Evolutionary conservation across 2,113 vertebrate genomes (phyloP), one percentile per base, ranked within the genome.

Genomic region (Heterotilapia buettikoferi): DNA sequence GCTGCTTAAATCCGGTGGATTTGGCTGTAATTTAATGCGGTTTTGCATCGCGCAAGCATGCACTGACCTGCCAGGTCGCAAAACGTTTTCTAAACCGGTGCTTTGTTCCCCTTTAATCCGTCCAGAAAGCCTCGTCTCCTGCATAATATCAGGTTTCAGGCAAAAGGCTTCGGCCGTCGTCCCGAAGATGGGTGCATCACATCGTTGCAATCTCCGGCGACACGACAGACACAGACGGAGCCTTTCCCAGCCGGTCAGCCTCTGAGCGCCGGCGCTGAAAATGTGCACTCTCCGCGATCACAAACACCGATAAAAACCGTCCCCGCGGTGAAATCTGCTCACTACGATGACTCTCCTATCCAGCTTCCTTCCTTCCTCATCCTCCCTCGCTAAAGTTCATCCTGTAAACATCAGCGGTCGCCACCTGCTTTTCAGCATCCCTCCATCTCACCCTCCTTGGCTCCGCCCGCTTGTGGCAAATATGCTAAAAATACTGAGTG

Each of bases 381-480:
- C 29, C 5, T 36, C 76, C 33, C 19, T 43, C 66, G 1, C 83
- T 38, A 24, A 76, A 63, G 29, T 11, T 81, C 73, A 84, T 84
- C 81, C 61, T n/a, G 91, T 91, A 80, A 92, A 89, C 89, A 88
- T 71, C 83, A 54, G 86, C 86, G 50, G 88, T 88, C 85, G 90
- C 89, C 95, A 95, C 94, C 96, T 96, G 96, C 96, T 91, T 9
- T 61, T 89, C 92, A 86, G 89, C 93, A 93, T 95, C 94, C 86
- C 71, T 90, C 89, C 87, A 56, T 85, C 88, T 71, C 90, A 47
- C 87, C 91, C 84, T 92, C 88, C 87, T 52, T 85, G 86, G 93
- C 95, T 92, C 96, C 96, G 92, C 95, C 96, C 84, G 87, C 88
- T 83, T 73, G 3, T 40, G 84, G 85, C 59, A 76, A 88, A 87